Percentiles rank a stretch among this genome's conserved stretches.
phyloP scores from a whole-genome alignment of 2,113 vertebrate species.

The Rana temporaria region DNA sequence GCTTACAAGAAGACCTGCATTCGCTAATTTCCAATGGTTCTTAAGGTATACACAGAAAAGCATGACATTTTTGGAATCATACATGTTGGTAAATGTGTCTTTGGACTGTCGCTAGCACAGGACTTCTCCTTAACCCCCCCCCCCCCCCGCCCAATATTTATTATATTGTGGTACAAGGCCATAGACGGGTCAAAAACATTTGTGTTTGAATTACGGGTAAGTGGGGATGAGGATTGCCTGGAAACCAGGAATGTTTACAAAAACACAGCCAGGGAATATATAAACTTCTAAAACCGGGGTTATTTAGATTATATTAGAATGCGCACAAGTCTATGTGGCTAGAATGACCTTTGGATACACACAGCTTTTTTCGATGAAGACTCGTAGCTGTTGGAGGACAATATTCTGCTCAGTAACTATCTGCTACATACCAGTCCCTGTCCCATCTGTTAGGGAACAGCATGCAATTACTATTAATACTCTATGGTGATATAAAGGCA shows the following conservation, averaged over 20 bases:
- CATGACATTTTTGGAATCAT: too few relatives aligned
- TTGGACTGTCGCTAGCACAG: too few relatives aligned
- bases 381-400: neutral
- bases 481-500: slow-evolving; percentile 8
- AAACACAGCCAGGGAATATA: neutral
- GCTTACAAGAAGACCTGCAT: too few relatives aligned
- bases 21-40: too few relatives aligned
- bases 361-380: slow-evolving; percentile 10
- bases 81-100: too few relatives aligned
- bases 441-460: neutral
- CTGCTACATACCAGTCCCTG: neutral
- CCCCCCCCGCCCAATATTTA: too few relatives aligned
- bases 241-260: slow-evolving; percentile 18
- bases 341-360: neutral
- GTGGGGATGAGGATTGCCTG: slow-evolving; percentile 5
- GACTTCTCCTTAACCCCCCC: too few relatives aligned
- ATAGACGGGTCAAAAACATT: slow-evolving; percentile 13
- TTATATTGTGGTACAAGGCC: neutral
- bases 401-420: neutral
- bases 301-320: neutral
- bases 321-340: neutral
- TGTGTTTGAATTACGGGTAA: neutral
- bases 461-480: neutral
- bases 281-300: slow-evolving; percentile 11
- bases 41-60: too few relatives aligned